Conservation (phyloP, 2,797 vertebrate species). For the Potorous gilbertii region DNA sequence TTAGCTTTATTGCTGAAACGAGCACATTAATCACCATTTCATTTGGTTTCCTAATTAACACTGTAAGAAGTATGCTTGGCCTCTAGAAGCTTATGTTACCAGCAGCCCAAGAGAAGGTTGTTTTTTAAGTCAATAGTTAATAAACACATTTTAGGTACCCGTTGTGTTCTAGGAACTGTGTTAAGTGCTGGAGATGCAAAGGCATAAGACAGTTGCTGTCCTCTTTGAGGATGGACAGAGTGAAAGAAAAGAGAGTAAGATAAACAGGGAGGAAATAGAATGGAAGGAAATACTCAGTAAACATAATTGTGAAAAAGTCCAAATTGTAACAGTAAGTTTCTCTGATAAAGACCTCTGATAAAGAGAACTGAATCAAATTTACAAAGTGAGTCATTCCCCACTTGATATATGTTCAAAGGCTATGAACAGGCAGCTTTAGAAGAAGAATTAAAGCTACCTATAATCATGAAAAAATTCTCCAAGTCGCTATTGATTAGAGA, state of each 20-base stretch:
- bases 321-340: neutral
- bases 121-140: neutral
- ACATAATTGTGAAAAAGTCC: neutral
- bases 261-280: neutral
- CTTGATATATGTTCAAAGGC: neutral
- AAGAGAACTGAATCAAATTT: neutral
- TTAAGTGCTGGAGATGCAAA: neutral
- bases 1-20: neutral
- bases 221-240: neutral
- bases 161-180: neutral
- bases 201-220: neutral
- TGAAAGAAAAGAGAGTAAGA: neutral
- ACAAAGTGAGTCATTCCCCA: neutral
- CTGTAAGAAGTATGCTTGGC: neutral
- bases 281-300: neutral
- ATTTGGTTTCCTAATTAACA: neutral
- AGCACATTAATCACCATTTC: neutral
- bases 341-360: neutral
- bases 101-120: neutral
- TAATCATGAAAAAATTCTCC: neutral
- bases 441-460: neutral
- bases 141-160: neutral
- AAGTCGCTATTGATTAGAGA: neutral
- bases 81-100: neutral
- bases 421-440: neutral